Evolutionary conservation across 2,888 invertebrate genomes (phyloP), one percentile per base, ranked within the genome.

Genomic region (Epistrophe eligans): DNA sequence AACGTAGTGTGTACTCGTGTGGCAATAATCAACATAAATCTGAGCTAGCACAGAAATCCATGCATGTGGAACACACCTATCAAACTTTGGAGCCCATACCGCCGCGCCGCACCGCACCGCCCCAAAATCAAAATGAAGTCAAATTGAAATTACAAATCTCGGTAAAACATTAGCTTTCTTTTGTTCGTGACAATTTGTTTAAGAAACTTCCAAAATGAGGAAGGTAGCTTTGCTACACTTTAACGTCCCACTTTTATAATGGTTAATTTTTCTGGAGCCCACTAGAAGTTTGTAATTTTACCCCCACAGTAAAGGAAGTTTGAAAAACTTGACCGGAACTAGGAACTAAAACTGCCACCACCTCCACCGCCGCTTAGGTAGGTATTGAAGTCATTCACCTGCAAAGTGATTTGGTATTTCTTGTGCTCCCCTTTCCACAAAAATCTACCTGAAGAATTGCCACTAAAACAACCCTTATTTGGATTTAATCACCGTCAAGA

Each of bases 1-100:
- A 55, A 45, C 62, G 70, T 48, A 35, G 28, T 71, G 50, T 81
- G 77, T 81, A 62, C 64, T 48, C 48, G 71, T 71, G 84, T 73
- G 72, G 72, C 67, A 84, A 73, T 57, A 82, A 85, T 85, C 79
- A 62, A 84, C 87, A 91, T 90, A 79, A 76, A 77, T 80, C 81
- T 89, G 82, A 89, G 89, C 90, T 90, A 91, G 88, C 92, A 91
- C 89, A 92, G 90, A 91, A 91, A 92, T 89, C 85, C 90, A 92
- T 89, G 90, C 90, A 92, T 90, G 90, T 92, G 91, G 91, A 92
- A 92, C 90, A 91, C 90, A 73, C 62, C 62, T 77, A 77, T 77
- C 82, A 85, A 82, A 73, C 45, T 60, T 35, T 45, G 45, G 50
- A 60, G 67, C 50, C 45, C 55, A 38, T 60, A n/a, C 38, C 19